Base-by-base conservation (phyloP, 2,113 vertebrate genomes). In the Thalassarche chlororhynchos region DNA sequence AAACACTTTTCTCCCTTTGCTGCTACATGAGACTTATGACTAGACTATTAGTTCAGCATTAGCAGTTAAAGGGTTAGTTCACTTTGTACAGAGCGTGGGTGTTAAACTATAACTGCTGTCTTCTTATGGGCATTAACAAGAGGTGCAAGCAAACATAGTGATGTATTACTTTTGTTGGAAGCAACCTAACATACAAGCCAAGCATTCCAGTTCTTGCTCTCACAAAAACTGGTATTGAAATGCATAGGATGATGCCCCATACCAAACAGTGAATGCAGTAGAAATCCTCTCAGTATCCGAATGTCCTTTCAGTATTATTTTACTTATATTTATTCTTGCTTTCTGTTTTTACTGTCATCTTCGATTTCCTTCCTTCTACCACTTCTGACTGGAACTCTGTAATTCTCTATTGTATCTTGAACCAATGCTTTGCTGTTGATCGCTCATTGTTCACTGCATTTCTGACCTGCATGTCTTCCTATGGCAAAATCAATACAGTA, bases 401-500 rank as follows among this genome's bases (percentile, higher is more conserved):
- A 77, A 55, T 62, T 91, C 38, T 38, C 18, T n/a, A 21, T 34
- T 34, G 5, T 36, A 66, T 24, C 47, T 42, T 32, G 60, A 86
- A 60, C 42, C 29, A 38, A 3, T 28, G 15, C 6, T 47, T 46
- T 75, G 60, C 3, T 62, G 65, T 38, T 74, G 83, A 71, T 66
- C 12, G 3, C 61, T 93, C 52, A 60, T 14, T 78, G 46, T 84
- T 86, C 71, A 84, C 51, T 64, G 68, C 46, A 28, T 78, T 93
- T 65, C 72, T 87, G 65, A 84, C 72, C 83, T 76, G 64, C 80
- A 44, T 40, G 31, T 81, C 69, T 93, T 93, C 61, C 84, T 21
- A 84, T 17, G 54, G 66, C 51, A 84, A 96, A 97, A 94, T 92
- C 96, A 84, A 92, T 95, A 29, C 3, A 52, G 31, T 20, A 52